A percentile compares a stretch with the other conserved stretches of the same genome.
Conservation (phyloP, 1,140 invertebrate species). For the Trichomalopsis sarcophagae region DNA sequence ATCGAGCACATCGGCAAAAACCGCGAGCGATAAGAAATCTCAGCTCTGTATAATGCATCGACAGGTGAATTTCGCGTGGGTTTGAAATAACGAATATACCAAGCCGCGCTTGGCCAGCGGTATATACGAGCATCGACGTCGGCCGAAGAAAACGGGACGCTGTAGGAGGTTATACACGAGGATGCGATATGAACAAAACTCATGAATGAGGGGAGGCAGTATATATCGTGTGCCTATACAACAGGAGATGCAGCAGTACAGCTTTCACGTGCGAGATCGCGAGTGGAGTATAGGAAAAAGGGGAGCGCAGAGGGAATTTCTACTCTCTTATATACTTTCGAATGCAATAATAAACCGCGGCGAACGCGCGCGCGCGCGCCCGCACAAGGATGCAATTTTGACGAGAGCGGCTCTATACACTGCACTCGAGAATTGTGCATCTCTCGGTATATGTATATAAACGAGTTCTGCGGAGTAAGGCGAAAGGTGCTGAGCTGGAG, state of each 20-base stretch:
- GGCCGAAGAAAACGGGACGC: not conserved
- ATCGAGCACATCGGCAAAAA: not conserved
- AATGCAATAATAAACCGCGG: slow-evolving; percentile 9
- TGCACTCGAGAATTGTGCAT: not conserved
- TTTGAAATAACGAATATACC: no score
- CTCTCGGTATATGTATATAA: no score
- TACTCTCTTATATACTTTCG: slow-evolving; percentile 22
- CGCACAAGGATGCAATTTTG: slow-evolving; percentile 15
- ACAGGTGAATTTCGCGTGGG: no score
- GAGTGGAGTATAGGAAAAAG: not conserved
- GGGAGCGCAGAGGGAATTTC: slow-evolving; percentile 13
- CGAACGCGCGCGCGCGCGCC: not conserved
- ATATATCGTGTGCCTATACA: not conserved
- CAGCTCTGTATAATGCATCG: no score
- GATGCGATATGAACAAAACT: not conserved
- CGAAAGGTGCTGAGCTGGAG: not conserved
- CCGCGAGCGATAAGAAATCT: not conserved
- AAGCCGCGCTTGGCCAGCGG: not conserved
- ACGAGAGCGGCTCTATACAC: not conserved
- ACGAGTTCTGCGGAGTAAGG: not conserved
- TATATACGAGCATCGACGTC: not conserved
- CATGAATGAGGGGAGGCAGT: not conserved
- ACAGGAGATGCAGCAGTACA: not conserved
- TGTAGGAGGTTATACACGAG: no score
- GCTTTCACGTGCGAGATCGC: not conserved